Evolutionary conservation across 1,140 invertebrate species (phyloP), one percentile per base, ranked within the genome.

Genomic region (Drosophila funebris): DNA sequence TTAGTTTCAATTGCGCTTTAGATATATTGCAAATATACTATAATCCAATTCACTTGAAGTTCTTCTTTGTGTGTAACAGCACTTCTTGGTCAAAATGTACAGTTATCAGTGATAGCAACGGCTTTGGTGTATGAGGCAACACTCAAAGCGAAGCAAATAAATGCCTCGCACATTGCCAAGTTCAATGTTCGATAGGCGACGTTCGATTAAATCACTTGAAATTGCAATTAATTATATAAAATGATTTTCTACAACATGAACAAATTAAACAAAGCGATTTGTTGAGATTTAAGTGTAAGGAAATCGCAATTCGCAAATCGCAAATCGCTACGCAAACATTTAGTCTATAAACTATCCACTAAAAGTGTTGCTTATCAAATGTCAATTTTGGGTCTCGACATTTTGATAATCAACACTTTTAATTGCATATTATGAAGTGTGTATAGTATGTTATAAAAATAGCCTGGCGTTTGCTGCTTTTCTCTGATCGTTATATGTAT

Each of bases 181-280:
- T 84, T 84, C 80, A 84, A 84, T 60, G 80, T 16, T 84, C 80
- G 80, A 84, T 84, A 69, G 50, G 36, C 29, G 33, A 48, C 36
- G 11, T 3, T 33, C 20, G 76, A 75, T 79, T 71, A 66, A 52
- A 66, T 56, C 27, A 50, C 36, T 57, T 50, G 18, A 48, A 56
- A 44, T 37, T 58, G 46, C 69, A 72, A 57, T 50, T 33, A 50
- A 56, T 27, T 46, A 60, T 9, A 7, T 22, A 60, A 46, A 58
- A 44, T 9, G 11, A 31, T 29, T 37, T 43, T 24, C 3, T 27
- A 33, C 31, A 33, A 46, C 9, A 36, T 36, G 2, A 13, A n/a
- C 31, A 36, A 33, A 11, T 36, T 3, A 36, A 36, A n/a, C 13
- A 36, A 36, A 3, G 13, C 53, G 22, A 37, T 37, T 53, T 36